A percentile compares a stretch with the other conserved stretches of the same genome.
Evolutionary conservation across 1,140 invertebrate genomes (phyloP).

Genomic region (Pectinophora gossypiella): DNA sequence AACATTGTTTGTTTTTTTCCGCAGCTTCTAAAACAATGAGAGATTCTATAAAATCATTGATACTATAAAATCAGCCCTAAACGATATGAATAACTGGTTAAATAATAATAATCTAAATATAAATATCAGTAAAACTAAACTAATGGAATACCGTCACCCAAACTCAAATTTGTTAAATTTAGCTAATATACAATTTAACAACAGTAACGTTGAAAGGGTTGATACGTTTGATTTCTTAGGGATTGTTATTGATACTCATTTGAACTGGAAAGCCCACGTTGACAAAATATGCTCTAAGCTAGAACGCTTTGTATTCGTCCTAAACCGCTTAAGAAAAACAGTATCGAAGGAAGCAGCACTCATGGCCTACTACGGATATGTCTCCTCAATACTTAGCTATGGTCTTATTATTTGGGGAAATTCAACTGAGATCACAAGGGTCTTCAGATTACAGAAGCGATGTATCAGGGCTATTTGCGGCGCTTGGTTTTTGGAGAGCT

Average conservation of each 20-base stretch:
- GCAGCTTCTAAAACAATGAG: too few species aligned
- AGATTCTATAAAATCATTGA: too few species aligned
- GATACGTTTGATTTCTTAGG: too few species aligned
- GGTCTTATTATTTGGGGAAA: conserved; percentile 1
- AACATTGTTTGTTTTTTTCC: too few species aligned
- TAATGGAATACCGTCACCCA: too few species aligned
- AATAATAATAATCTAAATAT: too few species aligned
- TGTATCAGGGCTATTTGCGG: background rate
- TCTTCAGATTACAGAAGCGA: conserved; percentile 1
- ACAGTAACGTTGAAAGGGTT: too few species aligned
- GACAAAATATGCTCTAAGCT: background rate
- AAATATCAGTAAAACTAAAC: too few species aligned
- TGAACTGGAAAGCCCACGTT: background rate
- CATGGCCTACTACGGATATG: conserved; percentile 2
- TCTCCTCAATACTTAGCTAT: background rate
- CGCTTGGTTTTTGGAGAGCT: background rate
- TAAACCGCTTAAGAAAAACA: background rate
- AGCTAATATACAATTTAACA: too few species aligned
- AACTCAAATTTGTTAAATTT: too few species aligned
- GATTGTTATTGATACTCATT: background rate
- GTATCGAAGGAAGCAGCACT: background rate
- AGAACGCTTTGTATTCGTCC: background rate
- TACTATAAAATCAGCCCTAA: too few species aligned
- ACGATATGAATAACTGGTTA: too few species aligned
- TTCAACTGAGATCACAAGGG: background rate